Percentiles rank a stretch among this genome's conserved stretches.
Conservation (phyloP, 1,140 invertebrate genomes). For the Nixonia krombeini region DNA sequence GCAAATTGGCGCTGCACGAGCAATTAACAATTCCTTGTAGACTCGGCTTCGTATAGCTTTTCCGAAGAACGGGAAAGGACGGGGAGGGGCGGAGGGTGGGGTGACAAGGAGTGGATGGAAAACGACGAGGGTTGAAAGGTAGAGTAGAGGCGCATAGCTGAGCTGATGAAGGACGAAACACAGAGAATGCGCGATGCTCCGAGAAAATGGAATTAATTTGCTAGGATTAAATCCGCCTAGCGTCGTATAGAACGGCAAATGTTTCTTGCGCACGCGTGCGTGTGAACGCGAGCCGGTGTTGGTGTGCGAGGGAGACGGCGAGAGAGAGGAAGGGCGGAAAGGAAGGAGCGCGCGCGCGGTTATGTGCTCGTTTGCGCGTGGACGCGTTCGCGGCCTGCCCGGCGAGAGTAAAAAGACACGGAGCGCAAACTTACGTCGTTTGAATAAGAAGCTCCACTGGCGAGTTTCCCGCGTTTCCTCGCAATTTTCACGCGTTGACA, state of each 20-base stretch:
- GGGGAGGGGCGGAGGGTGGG: conserved; percentile 3
- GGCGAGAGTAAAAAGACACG: not conserved
- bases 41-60: conserved; percentile 64
- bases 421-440: not conserved
- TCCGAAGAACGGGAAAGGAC: conserved; percentile 41
- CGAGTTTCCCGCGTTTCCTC: not conserved
- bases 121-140: conserved; percentile 44
- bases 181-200: conserved; percentile 68
- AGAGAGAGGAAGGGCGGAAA: too few species aligned
- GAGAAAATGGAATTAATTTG: conserved; percentile 73
- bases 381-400: too few species aligned
- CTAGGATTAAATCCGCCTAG: conserved; percentile 69
- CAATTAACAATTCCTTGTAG: conserved; percentile 72
- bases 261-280: conserved; percentile 58
- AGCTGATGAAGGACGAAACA: conserved; percentile 71
- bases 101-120: conserved; percentile 39
- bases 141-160: conserved; percentile 59
- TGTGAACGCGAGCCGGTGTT: conserved; percentile 11
- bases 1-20: conserved; percentile 71
- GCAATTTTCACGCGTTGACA: not conserved
- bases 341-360: too few species aligned
- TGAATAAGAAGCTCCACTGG: not conserved
- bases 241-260: conserved; percentile 58
- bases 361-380: too few species aligned
- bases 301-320: conserved; percentile 7